Percentiles rank a stretch among this genome's conserved stretches.
Evolutionary conservation across 2,888 invertebrate genomes (phyloP).

Genomic region (Formica aserva): DNA sequence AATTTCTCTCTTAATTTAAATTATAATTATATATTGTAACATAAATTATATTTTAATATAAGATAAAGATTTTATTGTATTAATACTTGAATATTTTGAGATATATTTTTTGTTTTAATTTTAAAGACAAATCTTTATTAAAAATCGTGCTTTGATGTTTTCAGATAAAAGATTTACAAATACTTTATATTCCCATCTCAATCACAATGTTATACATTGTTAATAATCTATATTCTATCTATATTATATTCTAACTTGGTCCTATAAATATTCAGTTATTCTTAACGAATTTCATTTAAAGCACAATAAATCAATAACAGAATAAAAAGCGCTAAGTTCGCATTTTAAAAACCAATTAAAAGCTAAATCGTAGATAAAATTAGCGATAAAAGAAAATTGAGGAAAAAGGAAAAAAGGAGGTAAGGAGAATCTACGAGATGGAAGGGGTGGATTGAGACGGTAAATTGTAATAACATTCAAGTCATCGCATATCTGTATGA

Average conservation of each 20-base stretch:
- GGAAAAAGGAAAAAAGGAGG: not conserved
- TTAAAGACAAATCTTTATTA: not conserved
- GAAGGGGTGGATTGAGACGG: not conserved
- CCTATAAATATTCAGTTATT: not conserved
- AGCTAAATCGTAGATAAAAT: not conserved
- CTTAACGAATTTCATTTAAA: not conserved
- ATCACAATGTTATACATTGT: not conserved
- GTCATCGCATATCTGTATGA: not conserved
- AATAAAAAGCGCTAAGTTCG: not conserved
- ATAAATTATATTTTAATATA: not conserved
- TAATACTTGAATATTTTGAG: not conserved
- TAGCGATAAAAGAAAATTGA: not conserved
- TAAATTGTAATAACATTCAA: slow-evolving; percentile 17
- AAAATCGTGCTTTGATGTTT: not conserved
- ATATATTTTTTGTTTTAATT: not conserved
- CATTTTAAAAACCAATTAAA: slow-evolving; percentile 6
- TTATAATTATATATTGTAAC: not conserved
- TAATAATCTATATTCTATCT: not conserved
- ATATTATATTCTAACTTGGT: not conserved
- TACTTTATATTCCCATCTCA: not conserved
- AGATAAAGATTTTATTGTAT: not conserved
- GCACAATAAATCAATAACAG: not conserved
- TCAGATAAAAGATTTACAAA: slow-evolving; percentile 20
- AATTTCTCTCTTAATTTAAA: slow-evolving; percentile 6
- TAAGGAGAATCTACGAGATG: not conserved